These are phyloP conservation scores for Prunella fulvescens DNA, from an alignment of 2,113 vertebrate species.

Conservation along the genomic window DNA sequence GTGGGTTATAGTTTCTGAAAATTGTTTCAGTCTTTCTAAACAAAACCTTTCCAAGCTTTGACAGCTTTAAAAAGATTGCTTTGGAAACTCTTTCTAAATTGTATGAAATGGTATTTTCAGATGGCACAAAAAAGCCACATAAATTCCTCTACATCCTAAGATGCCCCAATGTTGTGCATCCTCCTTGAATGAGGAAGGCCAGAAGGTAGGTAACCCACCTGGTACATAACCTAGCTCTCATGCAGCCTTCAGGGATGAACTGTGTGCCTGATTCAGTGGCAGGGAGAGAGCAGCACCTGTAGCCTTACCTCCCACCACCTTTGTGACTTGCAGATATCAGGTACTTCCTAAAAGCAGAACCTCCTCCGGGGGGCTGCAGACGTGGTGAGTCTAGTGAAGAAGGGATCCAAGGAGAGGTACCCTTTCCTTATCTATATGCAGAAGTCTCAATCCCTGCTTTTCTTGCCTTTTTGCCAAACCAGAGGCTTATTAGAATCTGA, in stretches of 20 bases:
- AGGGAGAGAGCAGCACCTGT: background rate
- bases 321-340: background rate
- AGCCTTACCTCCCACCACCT: background rate
- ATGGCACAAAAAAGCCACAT: background rate
- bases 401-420: background rate
- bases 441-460: background rate
- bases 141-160: background rate
- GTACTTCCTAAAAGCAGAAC: background rate
- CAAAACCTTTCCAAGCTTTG: background rate
- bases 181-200: background rate
- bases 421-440: background rate
- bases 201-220: background rate
- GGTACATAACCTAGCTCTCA: background rate
- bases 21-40: background rate
- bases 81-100: background rate
- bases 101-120: background rate
- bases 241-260: background rate
- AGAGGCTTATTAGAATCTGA: background rate
- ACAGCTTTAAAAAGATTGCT: background rate
- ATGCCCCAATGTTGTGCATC: background rate
- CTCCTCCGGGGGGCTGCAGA: background rate
- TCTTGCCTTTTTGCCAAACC: background rate
- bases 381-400: background rate
- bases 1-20: background rate
- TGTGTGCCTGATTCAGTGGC: background rate